Evolutionary conservation across 2,113 vertebrate species (phyloP).

Genomic region (Chaetodon auriga): DNA sequence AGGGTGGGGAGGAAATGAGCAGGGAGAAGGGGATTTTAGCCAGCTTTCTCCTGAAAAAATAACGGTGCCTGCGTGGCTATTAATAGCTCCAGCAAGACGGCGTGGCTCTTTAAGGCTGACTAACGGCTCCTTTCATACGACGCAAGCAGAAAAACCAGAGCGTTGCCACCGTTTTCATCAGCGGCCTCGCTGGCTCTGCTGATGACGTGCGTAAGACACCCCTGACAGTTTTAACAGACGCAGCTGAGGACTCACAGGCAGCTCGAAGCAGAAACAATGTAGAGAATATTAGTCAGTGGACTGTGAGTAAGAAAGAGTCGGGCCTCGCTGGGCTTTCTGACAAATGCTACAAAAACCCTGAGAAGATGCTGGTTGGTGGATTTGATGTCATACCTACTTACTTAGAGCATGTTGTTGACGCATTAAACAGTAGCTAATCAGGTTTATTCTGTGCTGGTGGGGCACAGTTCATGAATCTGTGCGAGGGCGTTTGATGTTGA

Average conservation of each 20-base stretch:
- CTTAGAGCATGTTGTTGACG: neutral
- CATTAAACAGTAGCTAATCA: too few relatives aligned
- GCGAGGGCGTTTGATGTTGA: neutral
- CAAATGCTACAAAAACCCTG: conserved; percentile 23
- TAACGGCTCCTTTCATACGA: conserved; percentile 61
- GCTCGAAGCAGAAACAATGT: conserved; percentile 30
- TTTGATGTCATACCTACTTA: neutral
- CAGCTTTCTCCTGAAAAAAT: conserved; percentile 43
- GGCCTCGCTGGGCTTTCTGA: neutral
- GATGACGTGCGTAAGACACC: conserved; percentile 66
- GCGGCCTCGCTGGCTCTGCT: conserved; percentile 36
- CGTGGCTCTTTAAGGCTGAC: conserved; percentile 64
- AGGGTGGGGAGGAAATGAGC: conserved; percentile 81
- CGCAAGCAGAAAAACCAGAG: conserved; percentile 53
- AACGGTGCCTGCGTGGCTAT: conserved; percentile 59
- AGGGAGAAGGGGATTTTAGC: conserved; percentile 51
- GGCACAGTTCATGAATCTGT: neutral
- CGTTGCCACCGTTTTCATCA: conserved; percentile 66
- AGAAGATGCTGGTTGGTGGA: neutral
- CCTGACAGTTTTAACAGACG: conserved; percentile 61
- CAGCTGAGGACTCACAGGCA: conserved; percentile 34
- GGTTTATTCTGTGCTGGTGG: neutral
- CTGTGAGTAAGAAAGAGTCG: conserved; percentile 37
- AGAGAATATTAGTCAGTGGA: conserved; percentile 55
- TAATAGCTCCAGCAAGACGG: conserved; percentile 67